These are phyloP conservation scores for Dendrolimus houi DNA, from an alignment of 2,888 invertebrate species.

Conservation along the genomic window DNA sequence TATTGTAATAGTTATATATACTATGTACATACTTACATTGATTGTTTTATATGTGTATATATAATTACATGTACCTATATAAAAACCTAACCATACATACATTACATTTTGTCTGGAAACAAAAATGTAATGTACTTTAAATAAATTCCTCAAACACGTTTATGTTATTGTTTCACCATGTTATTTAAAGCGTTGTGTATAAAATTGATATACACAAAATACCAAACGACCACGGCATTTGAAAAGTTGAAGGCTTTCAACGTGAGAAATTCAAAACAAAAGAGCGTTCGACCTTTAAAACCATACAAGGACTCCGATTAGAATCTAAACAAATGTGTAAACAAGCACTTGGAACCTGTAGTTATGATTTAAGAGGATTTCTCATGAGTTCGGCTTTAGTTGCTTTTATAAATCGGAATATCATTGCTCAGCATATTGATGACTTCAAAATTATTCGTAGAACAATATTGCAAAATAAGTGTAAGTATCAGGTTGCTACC, in stretches of 20 bases:
- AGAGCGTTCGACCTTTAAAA: slow-evolving; percentile 29
- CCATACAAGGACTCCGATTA: slow-evolving; percentile 33
- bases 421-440: no score
- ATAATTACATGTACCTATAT: not conserved
- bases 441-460: no score
- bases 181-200: not conserved
- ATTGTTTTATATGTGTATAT: not conserved
- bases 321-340: slow-evolving; percentile 34
- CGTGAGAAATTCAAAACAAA: slow-evolving; percentile 18
- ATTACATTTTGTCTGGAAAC: no score
- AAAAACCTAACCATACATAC: no score
- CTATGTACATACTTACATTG: not conserved
- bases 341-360: slow-evolving; percentile 10
- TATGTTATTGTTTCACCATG: not conserved
- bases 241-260: slow-evolving; percentile 16
- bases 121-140: no score
- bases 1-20: no score
- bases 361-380: not conserved
- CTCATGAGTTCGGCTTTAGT: no score
- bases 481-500: no score
- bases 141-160: not conserved
- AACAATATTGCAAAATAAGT: no score
- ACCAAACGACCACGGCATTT: slow-evolving; percentile 12
- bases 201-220: not conserved
- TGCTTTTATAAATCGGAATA: no score